phyloP scores from a whole-genome alignment of 2,797 vertebrate genomes.

The Sus cebifrons region DNA sequence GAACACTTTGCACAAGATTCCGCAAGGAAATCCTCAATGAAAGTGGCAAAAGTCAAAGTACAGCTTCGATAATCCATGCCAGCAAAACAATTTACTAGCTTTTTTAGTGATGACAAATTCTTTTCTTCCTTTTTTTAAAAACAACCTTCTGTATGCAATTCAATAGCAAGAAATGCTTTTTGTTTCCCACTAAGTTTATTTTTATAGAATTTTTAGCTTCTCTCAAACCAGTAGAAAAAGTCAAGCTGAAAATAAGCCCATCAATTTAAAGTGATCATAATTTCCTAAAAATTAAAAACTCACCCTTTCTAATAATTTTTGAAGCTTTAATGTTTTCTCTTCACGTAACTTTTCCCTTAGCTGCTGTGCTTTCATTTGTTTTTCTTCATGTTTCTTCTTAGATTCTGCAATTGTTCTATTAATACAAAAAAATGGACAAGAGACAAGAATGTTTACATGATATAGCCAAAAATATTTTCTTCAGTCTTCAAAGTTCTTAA shows the following conservation, averaged over 20 bases:
- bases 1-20: neutral
- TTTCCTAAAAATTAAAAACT: constrained; percentile 82
- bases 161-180: neutral
- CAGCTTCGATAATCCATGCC: neutral
- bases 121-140: neutral
- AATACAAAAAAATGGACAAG: constrained; percentile 83
- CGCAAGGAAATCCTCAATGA: neutral
- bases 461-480: constrained; percentile 44
- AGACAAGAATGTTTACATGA: constrained; percentile 33
- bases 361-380: constrained; percentile 99
- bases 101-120: neutral
- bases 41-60: constrained; percentile 6
- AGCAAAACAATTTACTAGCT: neutral
- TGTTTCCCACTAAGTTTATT: constrained; percentile 20
- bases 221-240: neutral
- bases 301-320: constrained; percentile 98
- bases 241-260: constrained; percentile 11
- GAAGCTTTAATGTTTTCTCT: constrained; percentile 98
- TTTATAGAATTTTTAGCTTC: constrained; percentile 21
- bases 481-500: constrained; percentile 59
- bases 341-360: constrained; percentile 97
- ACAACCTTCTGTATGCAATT: neutral
- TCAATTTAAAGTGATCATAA: neutral
- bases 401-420: constrained; percentile 99
- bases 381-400: constrained; percentile 99